Percentiles rank a stretch among this genome's conserved stretches.
phyloP scores from a whole-genome alignment of 2,888 invertebrate genomes.

The Amphipyra berbera region DNA sequence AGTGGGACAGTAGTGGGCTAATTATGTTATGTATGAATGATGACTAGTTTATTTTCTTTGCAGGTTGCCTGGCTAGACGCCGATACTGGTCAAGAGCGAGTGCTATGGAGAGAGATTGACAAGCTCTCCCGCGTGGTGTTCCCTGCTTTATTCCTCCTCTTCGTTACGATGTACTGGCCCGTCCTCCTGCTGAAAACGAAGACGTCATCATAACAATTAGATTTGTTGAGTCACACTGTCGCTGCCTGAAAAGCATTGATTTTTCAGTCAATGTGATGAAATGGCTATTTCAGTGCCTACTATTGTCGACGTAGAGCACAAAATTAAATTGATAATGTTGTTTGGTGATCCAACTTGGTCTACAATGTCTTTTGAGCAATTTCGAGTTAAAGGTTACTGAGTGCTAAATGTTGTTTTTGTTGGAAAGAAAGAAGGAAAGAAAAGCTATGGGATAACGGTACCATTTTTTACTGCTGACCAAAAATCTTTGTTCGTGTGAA shows the following conservation, averaged over 20 bases:
- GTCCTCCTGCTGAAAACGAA: conserved; percentile 92
- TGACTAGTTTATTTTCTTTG: conserved; percentile 25
- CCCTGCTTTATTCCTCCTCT: conserved; percentile 94
- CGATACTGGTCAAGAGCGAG: conserved; percentile 92
- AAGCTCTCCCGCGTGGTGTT: conserved; percentile 93
- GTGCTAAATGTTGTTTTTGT: too few relatives aligned
- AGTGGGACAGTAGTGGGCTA: too few relatives aligned
- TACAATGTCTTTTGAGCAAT: too few relatives aligned
- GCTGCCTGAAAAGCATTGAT: conserved; percentile 37
- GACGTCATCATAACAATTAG: conserved; percentile 80
- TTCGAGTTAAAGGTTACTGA: too few relatives aligned
- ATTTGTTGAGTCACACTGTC: conserved; percentile 36
- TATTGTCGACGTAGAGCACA: conserved; percentile 4
- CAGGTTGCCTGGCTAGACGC: conserved; percentile 92
- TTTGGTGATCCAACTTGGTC: too few relatives aligned
- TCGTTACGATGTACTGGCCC: conserved; percentile 94
- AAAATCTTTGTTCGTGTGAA: too few relatives aligned
- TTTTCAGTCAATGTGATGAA: conserved; percentile 19
- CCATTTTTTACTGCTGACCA: too few relatives aligned
- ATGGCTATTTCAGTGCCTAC: conserved; percentile 13
- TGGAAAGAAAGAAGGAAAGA: too few relatives aligned
- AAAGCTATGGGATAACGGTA: too few relatives aligned
- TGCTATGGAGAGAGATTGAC: conserved; percentile 95
- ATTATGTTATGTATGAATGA: too few relatives aligned
- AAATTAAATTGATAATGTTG: neutral